Base-by-base conservation (phyloP, 2,797 vertebrate species). In the Heliangelus exortis region DNA sequence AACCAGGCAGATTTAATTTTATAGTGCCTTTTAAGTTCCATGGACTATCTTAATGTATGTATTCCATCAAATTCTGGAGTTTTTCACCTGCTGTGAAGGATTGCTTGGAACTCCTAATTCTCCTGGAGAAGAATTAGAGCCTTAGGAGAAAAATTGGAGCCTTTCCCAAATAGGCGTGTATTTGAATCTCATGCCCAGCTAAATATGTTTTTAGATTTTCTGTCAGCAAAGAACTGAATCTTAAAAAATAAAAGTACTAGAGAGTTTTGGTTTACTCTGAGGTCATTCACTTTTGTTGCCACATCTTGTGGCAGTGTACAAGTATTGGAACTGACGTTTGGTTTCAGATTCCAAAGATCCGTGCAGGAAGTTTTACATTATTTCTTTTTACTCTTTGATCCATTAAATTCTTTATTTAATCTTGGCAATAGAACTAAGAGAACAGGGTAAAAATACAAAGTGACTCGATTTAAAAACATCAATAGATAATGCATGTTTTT, bases 401-500 rank as follows among this genome's bases (percentile, higher is more conserved):
- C 8, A 36, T 89, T 77, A 41, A 65, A 55, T 91, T 65, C 26
- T 80, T 79, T 41, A 77, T 83, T 71, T 77, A 14, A 71, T 85
- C 36, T 71, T 57, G 45, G 20, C 22, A 71, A 65, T 89, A 63
- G 39, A 50, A 84, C 53, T 79, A 36, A 89, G 22, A 34, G 31
- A 74, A 6, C 5, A 28, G 20, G 61, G 53, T 15, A 77, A 55
- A 71, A 87, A 31, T 25, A 79, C 41, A 48, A 58, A 79, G 48
- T 29, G 14, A 57, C 75, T 89, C 71, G 75, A 83, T 90, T 93
- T 85, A 73, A 79, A 92, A 84, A 66, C 18, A 50, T 45, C 51
- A 59, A 54, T 41, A 76, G 71, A 82, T 82, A 80, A 83, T 61
- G 63, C 19, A 77, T 91, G 20, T 79, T 85, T 96, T 89, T 92